Base-by-base conservation (phyloP, 2,888 invertebrate species). In the Nipponacmea schrenckii region DNA sequence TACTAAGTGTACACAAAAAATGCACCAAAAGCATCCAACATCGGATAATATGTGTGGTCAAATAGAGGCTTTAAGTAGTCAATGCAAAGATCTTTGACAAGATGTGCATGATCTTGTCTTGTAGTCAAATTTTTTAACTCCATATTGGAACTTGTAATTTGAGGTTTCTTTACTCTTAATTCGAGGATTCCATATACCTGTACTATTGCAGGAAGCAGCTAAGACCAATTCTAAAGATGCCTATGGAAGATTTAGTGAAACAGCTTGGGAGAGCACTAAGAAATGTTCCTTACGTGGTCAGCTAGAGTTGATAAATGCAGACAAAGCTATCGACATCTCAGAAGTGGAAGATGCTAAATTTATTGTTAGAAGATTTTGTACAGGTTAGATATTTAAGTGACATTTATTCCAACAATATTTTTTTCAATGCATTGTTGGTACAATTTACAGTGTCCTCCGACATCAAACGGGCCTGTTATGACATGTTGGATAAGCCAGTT, bases 311-410 rank as follows among this genome's bases (percentile, higher is more conserved):
- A 93, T 94, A 2, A 93, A 92, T 45, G 89, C 93, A 73, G 93
- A 94, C 78, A 93, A 94, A 78, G 93, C 96, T 15, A 48, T 85
- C 17, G 93, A 96, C 15, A 89, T 99, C 1, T 90, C 91, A 0
- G 96, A 98, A 88, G 96, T 99, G 1, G 99, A 99, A 87, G 91
- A 96, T 0, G 98, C 98, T 0, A 90, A 94, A 0, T 95, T 96
- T 87, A 99, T 99, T 84, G 98, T 99, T 39, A 98, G 96, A 89
- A 91, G 98, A 85, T 98, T 96, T 87, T 94, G 93, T 62, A 96
- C 96, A 68, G 95, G 95, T 91, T 88, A 87, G 74, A 89, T 66
- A 8, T 20, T 64, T 63, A n/a, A n/a, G n/a, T n/a, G n/a, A n/a
- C n/a, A n/a, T n/a, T n/a, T n/a, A n/a, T n/a, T n/a, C n/a, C n/a